Evolutionary conservation across 2,113 vertebrate species (phyloP), one percentile per base, ranked within the genome.

Genomic region (Varanus salvator): DNA sequence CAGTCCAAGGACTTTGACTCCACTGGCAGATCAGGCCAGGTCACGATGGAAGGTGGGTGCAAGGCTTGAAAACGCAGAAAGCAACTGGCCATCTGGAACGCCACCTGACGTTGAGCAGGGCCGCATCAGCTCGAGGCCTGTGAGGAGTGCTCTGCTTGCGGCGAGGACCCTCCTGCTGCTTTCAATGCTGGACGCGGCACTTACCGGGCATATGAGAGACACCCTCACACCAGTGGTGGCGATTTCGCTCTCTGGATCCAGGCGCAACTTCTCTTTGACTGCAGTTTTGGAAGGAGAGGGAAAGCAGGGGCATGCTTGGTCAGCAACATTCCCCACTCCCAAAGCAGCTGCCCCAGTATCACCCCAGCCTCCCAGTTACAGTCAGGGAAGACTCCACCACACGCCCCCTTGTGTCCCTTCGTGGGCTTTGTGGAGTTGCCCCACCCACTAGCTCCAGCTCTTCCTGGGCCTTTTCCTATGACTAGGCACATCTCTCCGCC

Each of bases 191-290:
- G 8, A n/a, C 11, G 44, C 3, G 14, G 14, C 38, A 96, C 98
- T 98, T 97, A 99, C 99, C 38, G 99, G 99, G 91, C 99, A 99
- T 95, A 99, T 99, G 25, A 99, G 98, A 66, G 99, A 99, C 31
- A 99, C 99, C 12, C 99, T 96, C 60, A 99, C 98, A 0, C 99
- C 99, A 0, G 99, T 99, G 91, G 99, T 99, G 23, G 99, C 98
- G 1, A 99, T 99, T 96, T 99, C 99, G 1, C 99, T 99, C 95
- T 99, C 99, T 0, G 99, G 99, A 91, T 99, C 99, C 94, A 99
- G 97, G 25, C 98, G 98, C 72, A 99, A 96, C 96, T 99, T 99
- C 96, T 99, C 99, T 91, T 99, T 99, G 88, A 99, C 99, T 99
- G 95, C 60, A 25, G 34, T 60, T 19, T n/a, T 27, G 8, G 57